Percentiles rank a stretch among this genome's conserved stretches.
Conservation (phyloP, 30 jellyfish, hydroid and myxozoan genomes). For the Sanderia malayensis region DNA sequence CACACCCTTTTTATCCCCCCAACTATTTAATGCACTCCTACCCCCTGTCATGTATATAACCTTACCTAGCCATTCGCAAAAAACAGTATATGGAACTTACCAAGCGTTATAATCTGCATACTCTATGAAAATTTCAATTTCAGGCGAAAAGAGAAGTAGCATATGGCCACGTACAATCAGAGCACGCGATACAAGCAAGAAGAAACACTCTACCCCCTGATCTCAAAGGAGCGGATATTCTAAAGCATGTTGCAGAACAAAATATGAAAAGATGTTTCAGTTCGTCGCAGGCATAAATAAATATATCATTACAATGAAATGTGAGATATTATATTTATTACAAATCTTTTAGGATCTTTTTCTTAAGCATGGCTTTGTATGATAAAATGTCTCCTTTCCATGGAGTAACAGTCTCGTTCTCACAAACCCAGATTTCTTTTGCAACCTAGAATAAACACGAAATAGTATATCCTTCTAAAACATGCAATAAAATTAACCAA, state of each 20-base stretch:
- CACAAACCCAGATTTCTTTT: conserved; percentile 97
- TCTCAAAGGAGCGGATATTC: not conserved
- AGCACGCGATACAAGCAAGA: not conserved
- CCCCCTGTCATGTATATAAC: too few relatives aligned
- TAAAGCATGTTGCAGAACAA: not conserved
- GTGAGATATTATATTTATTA: conserved; percentile 21
- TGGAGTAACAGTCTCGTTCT: conserved; percentile 83
- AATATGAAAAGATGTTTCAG: too few relatives aligned
- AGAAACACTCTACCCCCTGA: not conserved
- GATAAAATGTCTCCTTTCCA: conserved; percentile 91
- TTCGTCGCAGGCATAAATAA: not conserved
- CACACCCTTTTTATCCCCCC: too few relatives aligned
- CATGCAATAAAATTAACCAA: too few relatives aligned
- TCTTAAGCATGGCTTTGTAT: conserved; percentile 74
- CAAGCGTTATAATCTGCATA: too few relatives aligned
- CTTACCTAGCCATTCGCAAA: too few relatives aligned
- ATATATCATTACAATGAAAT: not conserved
- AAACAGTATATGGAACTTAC: too few relatives aligned
- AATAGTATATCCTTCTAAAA: too few relatives aligned
- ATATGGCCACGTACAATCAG: not conserved
- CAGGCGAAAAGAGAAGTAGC: not conserved
- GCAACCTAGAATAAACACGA: too few relatives aligned
- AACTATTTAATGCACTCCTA: too few relatives aligned
- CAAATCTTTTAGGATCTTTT: conserved; percentile 55
- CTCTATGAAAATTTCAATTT: too few relatives aligned